A percentile compares a stretch with the other conserved stretches of the same genome.
These are phyloP conservation scores for Charanyca ferruginea DNA, from an alignment of 2,888 invertebrate genomes.

Conservation along the genomic window DNA sequence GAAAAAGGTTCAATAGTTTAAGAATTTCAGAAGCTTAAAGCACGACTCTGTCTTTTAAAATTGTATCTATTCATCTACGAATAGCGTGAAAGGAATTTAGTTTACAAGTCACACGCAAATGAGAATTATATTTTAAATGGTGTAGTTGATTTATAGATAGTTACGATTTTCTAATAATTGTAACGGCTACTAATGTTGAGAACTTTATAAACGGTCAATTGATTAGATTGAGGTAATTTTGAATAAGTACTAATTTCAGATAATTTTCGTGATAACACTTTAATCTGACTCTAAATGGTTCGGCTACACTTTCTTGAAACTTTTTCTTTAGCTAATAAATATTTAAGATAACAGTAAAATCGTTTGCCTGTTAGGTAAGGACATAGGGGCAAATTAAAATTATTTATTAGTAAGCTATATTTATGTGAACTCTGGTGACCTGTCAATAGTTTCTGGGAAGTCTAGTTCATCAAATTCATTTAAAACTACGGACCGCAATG, in stretches of 20 bases:
- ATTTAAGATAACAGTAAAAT: no score
- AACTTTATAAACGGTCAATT: conserved; percentile 1
- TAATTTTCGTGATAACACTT: conserved; percentile 2
- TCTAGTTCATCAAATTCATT: not conserved
- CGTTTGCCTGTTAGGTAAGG: not conserved
- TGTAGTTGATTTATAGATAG: no score
- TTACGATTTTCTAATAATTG: not conserved
- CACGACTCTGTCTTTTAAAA: not conserved
- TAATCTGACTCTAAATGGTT: not conserved
- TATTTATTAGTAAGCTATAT: not conserved
- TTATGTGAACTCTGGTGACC: conserved; percentile 32
- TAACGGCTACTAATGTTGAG: not conserved
- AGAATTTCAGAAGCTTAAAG: no score
- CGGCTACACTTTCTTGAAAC: conserved; percentile 2
- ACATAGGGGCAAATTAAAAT: not conserved
- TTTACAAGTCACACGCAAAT: not conserved
- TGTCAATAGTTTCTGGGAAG: conserved; percentile 23
- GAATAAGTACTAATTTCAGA: conserved; percentile 1
- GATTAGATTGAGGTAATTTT: conserved; percentile 4
- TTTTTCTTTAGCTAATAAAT: not conserved
- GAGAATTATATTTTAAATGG: no score
- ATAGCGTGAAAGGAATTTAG: not conserved
- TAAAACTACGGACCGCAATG: conserved; percentile 19
- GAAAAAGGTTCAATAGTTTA: not conserved
- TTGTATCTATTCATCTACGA: not conserved